Percentiles rank a stretch among this genome's conserved stretches.
phyloP scores from a whole-genome alignment of 2,797 vertebrate species.

The Babyrousa celebensis region DNA sequence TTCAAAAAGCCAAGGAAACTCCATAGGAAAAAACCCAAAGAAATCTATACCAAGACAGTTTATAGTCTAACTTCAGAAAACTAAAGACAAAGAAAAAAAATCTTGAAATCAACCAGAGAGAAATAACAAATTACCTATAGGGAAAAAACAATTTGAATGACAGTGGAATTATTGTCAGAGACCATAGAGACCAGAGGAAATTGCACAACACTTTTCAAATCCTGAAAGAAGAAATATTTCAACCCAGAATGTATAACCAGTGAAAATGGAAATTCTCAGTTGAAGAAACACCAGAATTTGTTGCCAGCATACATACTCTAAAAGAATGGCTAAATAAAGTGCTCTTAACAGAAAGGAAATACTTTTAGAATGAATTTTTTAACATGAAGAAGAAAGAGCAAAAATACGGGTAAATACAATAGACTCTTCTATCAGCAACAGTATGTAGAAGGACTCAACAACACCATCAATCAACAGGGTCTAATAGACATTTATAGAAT shows the following conservation, averaged over 20 bases:
- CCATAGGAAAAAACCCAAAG: neutral
- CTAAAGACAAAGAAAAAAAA: neutral
- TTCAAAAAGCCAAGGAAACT: neutral
- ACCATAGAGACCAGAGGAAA: neutral
- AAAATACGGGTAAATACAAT: too few species aligned
- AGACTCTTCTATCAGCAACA: neutral
- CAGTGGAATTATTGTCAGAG: too few species aligned
- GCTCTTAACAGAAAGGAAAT: constrained; percentile 30
- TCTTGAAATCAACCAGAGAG: neutral
- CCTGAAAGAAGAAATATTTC: neutral
- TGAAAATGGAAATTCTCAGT: constrained; percentile 32
- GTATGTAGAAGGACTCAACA: neutral
- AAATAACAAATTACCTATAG: too few species aligned
- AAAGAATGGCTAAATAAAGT: neutral
- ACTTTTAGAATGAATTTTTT: neutral
- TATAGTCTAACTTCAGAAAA: constrained; percentile 12
- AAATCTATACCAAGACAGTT: neutral
- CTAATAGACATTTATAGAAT: neutral
- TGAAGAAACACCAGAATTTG: constrained; percentile 17
- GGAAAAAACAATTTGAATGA: too few species aligned
- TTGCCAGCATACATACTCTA: neutral
- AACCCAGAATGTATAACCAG: neutral
- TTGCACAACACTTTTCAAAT: neutral
- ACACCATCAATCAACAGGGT: neutral
- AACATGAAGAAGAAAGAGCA: neutral